Evolutionary conservation across 1,140 invertebrate species (phyloP).

Genomic region (Magallana ariakensis): DNA sequence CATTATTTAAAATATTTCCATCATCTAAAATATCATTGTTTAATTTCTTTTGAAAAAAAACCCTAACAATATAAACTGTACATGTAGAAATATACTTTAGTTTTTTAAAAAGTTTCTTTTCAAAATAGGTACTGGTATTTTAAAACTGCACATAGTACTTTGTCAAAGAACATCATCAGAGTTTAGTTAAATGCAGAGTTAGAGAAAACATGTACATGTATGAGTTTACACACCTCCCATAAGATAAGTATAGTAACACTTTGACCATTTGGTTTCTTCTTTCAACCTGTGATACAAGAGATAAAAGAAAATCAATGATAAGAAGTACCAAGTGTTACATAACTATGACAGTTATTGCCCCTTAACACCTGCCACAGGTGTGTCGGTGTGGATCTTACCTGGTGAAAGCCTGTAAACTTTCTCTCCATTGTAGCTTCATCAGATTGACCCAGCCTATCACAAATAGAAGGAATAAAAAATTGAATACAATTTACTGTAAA

Average conservation of each 20-base stretch:
- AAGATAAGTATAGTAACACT: conserved; percentile 86
- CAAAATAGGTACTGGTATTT: too few relatives aligned
- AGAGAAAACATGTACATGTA: not conserved
- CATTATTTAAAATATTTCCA: too few relatives aligned
- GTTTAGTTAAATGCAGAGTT: too few relatives aligned
- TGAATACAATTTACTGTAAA: too few relatives aligned
- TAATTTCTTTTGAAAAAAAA: too few relatives aligned
- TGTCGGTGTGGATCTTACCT: conserved; percentile 63
- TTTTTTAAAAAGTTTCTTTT: too few relatives aligned
- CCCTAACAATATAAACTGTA: too few relatives aligned
- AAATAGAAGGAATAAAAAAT: not conserved
- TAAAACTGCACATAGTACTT: too few relatives aligned
- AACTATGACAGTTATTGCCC: not conserved
- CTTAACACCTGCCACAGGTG: not conserved
- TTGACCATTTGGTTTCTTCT: conserved; percentile 85
- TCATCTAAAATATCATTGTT: too few relatives aligned
- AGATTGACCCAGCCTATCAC: conserved; percentile 85
- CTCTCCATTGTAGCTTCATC: conserved; percentile 84
- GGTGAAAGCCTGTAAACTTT: conserved; percentile 83
- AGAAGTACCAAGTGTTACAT: not conserved
- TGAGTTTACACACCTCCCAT: conserved; percentile 80
- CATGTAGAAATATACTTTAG: too few relatives aligned
- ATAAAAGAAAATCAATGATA: not conserved
- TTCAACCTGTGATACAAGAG: conserved; percentile 79
- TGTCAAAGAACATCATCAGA: too few relatives aligned